Percentiles rank a stretch among this genome's conserved stretches.
phyloP scores from a whole-genome alignment of 2,797 vertebrate genomes.

The Oreochromis mossambicus region DNA sequence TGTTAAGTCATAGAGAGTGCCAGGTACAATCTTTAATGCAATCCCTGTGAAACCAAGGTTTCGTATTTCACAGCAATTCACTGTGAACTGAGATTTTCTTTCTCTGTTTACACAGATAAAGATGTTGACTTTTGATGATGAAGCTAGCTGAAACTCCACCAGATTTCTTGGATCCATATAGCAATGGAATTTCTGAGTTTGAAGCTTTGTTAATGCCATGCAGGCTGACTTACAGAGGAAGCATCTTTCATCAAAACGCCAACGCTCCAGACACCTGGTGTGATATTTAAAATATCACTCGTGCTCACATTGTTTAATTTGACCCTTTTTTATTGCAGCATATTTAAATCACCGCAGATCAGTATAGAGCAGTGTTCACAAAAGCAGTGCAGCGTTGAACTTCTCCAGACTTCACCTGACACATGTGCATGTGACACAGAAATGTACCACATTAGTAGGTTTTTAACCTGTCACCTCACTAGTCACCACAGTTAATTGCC shows the following conservation, averaged over 20 bases:
- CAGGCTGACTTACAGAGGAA: neutral
- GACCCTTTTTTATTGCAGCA: neutral
- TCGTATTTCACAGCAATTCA: constrained; percentile 22
- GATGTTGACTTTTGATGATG: neutral
- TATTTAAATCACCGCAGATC: neutral
- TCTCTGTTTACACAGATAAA: constrained; percentile 12
- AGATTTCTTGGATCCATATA: neutral
- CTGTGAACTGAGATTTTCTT: neutral
- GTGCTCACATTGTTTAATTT: neutral
- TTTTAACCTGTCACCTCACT: neutral
- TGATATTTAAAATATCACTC: neutral
- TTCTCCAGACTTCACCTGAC: neutral
- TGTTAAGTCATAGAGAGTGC: neutral
- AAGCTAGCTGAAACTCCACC: neutral
- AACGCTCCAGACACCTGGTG: neutral
- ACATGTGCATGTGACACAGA: neutral
- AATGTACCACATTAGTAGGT: neutral
- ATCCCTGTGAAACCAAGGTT: constrained; percentile 37
- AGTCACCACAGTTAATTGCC: neutral
- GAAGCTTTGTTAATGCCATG: neutral
- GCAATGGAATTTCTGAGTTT: neutral
- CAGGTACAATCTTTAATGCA: constrained; percentile 27
- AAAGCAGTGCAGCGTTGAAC: neutral
- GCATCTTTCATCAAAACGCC: neutral
- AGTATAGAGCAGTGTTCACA: accelerated